These are phyloP conservation scores for Capreolus pygargus DNA, from an alignment of 2,113 vertebrate genomes.

Conservation along the genomic window DNA sequence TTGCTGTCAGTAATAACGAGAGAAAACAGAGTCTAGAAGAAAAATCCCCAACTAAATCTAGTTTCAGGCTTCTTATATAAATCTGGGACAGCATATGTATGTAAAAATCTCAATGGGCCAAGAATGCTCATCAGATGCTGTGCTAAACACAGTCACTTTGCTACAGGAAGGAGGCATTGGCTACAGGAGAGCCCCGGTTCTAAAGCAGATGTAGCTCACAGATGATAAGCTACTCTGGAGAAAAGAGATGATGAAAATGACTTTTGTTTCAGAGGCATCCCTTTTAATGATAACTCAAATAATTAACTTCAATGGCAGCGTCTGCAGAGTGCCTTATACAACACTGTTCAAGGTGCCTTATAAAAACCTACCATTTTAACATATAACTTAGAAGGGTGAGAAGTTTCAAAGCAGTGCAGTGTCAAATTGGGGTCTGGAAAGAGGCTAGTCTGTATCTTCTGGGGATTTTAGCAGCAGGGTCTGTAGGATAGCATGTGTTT, in stretches of 20 bases:
- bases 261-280: conserved; percentile 24
- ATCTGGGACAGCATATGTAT: not conserved
- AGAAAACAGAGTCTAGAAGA: not conserved
- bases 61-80: not conserved
- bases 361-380: conserved; percentile 19
- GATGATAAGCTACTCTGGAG: not conserved
- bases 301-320: conserved; percentile 53
- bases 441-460: not conserved
- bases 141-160: not conserved
- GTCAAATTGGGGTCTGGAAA: not conserved
- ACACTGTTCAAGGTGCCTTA: conserved; percentile 23
- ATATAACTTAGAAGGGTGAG: not conserved
- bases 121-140: not conserved
- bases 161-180: not conserved
- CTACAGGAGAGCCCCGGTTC: not conserved
- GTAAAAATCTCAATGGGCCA: not conserved
- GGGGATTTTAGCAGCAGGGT: not conserved
- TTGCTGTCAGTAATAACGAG: not conserved
- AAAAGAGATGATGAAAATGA: not conserved
- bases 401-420: not conserved
- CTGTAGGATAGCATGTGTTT: not conserved
- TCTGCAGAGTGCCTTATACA: conserved; percentile 42
- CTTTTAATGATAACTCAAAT: conserved; percentile 45
- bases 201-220: not conserved
- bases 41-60: not conserved